Evolutionary conservation across 2,113 vertebrate genomes (phyloP), one percentile per base, ranked within the genome.

Genomic region (Clinocottus analis): DNA sequence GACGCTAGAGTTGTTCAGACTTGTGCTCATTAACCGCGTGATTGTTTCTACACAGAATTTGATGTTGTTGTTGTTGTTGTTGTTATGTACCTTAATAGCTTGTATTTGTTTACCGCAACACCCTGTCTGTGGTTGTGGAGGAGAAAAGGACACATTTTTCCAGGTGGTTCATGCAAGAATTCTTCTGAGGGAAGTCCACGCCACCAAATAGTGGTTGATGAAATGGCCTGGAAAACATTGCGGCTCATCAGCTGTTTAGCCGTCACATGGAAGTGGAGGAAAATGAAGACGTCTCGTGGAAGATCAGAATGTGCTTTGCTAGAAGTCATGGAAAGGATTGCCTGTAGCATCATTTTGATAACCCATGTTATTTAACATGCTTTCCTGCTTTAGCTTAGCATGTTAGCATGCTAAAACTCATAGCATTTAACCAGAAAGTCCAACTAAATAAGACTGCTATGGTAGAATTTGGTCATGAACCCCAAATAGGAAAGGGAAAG

Each of bases 91-190:
- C 56, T 53, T 27, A 63, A 71, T 83, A 53, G 60, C 1, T 25
- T 77, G 59, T 8, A 6, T 55, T 4, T 49, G 72, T 82, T 85
- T 27, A 37, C 70, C 37, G 56, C 35, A 51, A 69, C 9, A 41
- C 43, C 31, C 33, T 9, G 41, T 25, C 60, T 70, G 72, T 69
- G 71, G 72, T 58, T 69, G 16, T 27, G 21, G 4, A 75, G 47
- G 49, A 83, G 77, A 63, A 79, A 74, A 83, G 49, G 55, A n/a
- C 29, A 35, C 61, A 80, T 87, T 83, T 66, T 66, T 43, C 14
- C 47, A 72, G 77, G 78, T 77, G 49, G 53, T 56, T 79, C 72
- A 29, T 77, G 39, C 29, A 37, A 51, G 75, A 77, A 66, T 62
- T 64, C 72, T 86, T 63, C 25, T 82, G 71, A 64, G 78, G 72